phyloP scores from a whole-genome alignment of 1,140 invertebrate species.

The Zaprionus inermis region DNA sequence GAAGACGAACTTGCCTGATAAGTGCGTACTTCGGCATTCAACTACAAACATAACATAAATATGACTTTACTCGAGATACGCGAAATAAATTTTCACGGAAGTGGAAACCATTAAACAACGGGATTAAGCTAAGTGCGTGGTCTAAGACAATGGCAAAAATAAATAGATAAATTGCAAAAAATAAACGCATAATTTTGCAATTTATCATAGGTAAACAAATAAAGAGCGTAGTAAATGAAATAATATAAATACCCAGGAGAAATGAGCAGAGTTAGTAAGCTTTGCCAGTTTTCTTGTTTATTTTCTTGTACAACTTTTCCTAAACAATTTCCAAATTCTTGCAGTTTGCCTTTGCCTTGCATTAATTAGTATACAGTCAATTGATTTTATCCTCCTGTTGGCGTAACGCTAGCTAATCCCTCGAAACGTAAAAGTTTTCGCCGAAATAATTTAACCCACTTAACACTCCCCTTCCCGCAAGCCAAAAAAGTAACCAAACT shows the following conservation, averaged over 20 bases:
- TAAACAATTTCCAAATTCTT: not conserved
- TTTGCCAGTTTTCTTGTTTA: not conserved
- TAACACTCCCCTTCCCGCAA: not conserved
- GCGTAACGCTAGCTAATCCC: not conserved
- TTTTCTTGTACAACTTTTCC: not conserved
- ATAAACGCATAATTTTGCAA: not conserved
- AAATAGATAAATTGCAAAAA: not conserved
- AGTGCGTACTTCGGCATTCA: conserved; percentile 21
- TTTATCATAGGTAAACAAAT: conserved; percentile 27
- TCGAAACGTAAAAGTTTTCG: not conserved
- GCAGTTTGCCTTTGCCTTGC: not conserved
- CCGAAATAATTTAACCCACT: not conserved
- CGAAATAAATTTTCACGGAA: conserved; percentile 45
- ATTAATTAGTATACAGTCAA: conserved; percentile 7
- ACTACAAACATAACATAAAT: conserved; percentile 66
- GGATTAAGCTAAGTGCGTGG: conserved; percentile 65
- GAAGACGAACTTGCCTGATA: conserved; percentile 50
- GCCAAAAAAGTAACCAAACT: not conserved
- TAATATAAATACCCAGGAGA: not conserved
- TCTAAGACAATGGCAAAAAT: conserved; percentile 12
- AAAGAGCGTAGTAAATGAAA: not conserved
- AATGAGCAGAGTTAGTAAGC: not conserved
- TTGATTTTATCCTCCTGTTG: not conserved
- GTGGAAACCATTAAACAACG: conserved; percentile 60
- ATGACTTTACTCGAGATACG: conserved; percentile 45